These are phyloP conservation scores for Maccullochella peelii DNA, from an alignment of 2,113 vertebrate species.

Conservation along the genomic window DNA sequence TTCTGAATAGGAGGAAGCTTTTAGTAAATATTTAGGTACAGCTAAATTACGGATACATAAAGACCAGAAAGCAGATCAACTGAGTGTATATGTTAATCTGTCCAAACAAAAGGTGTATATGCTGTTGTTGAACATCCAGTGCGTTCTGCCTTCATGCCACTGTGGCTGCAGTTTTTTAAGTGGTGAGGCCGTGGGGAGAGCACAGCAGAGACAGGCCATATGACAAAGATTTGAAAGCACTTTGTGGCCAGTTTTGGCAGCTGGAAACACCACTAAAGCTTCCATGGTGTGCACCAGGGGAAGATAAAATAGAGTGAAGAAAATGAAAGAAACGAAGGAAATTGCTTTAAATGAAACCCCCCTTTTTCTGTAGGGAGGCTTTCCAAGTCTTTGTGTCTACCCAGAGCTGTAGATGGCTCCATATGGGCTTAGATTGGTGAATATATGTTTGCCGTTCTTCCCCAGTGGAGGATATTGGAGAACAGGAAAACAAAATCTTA, in stretches of 20 bases:
- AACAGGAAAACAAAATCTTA: slow-evolving; percentile 35
- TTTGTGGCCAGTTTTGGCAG: slow-evolving; percentile 67
- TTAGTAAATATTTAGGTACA: slow-evolving; percentile 66
- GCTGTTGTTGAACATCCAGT: slow-evolving; percentile 30
- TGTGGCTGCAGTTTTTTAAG: slow-evolving; percentile 32
- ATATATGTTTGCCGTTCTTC: slow-evolving; percentile 36
- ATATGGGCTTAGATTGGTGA: slow-evolving; percentile 1
- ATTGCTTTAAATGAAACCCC: slow-evolving; percentile 55
- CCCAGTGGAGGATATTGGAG: slow-evolving; percentile 46
- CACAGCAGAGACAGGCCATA: slow-evolving; percentile 49
- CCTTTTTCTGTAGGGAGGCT: slow-evolving; percentile 27
- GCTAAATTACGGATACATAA: slow-evolving; percentile 48
- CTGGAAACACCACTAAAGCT: slow-evolving; percentile 58
- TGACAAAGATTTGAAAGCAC: slow-evolving; percentile 74
- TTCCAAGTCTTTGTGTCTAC: slow-evolving; percentile 22
- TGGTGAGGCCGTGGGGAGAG: slow-evolving; percentile 33
- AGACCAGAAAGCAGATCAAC: slow-evolving; percentile 45
- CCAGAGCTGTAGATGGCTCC: slow-evolving; percentile 30
- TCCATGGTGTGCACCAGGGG: slow-evolving; percentile 50
- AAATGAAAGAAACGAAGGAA: slow-evolving; percentile 60
- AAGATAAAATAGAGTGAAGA: slow-evolving; percentile 54
- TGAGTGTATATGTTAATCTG: slow-evolving; percentile 38
- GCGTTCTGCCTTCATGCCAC: slow-evolving; percentile 33
- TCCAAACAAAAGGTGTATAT: slow-evolving; percentile 27
- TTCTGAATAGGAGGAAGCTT: slow-evolving; percentile 65